phyloP scores from a whole-genome alignment of 2,797 vertebrate species.

The Poecilia wingei region DNA sequence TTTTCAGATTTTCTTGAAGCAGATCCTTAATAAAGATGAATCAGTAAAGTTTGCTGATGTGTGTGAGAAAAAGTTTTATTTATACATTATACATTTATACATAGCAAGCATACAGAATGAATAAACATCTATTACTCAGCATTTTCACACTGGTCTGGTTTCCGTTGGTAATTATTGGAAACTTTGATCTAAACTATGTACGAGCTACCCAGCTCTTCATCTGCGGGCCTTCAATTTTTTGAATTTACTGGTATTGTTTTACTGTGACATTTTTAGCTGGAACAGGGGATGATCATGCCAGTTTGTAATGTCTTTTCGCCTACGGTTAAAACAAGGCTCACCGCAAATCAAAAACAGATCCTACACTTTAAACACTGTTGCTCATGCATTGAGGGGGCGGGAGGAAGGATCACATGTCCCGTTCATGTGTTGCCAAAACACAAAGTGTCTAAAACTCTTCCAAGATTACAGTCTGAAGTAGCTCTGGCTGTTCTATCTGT shows the following conservation, averaged over 20 bases:
- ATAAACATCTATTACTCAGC: background rate
- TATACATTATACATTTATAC: background rate
- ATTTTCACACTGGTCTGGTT: background rate
- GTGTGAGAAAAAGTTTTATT: background rate
- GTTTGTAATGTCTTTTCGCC: slow-evolving; percentile 64
- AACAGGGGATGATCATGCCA: slow-evolving; percentile 47
- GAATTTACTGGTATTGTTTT: slow-evolving; percentile 43
- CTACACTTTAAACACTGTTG: slow-evolving; percentile 66
- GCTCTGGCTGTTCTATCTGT: slow-evolving; percentile 70
- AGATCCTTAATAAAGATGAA: background rate
- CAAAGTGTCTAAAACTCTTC: slow-evolving; percentile 72
- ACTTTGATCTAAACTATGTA: slow-evolving; percentile 12
- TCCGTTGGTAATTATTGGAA: background rate
- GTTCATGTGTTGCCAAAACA: slow-evolving; percentile 82
- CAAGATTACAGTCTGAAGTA: slow-evolving; percentile 71
- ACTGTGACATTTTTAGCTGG: slow-evolving; percentile 47
- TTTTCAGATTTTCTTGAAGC: background rate
- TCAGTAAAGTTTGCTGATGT: background rate
- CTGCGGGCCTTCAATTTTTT: slow-evolving; percentile 28
- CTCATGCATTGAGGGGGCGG: slow-evolving; percentile 69
- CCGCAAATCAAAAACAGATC: slow-evolving; percentile 74
- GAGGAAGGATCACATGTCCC: slow-evolving; percentile 73
- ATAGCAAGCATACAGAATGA: background rate
- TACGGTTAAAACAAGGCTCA: slow-evolving; percentile 75
- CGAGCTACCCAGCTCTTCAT: slow-evolving; percentile 31